phyloP scores from a whole-genome alignment of 2,113 vertebrate genomes.

The Bubalus kerabau region DNA sequence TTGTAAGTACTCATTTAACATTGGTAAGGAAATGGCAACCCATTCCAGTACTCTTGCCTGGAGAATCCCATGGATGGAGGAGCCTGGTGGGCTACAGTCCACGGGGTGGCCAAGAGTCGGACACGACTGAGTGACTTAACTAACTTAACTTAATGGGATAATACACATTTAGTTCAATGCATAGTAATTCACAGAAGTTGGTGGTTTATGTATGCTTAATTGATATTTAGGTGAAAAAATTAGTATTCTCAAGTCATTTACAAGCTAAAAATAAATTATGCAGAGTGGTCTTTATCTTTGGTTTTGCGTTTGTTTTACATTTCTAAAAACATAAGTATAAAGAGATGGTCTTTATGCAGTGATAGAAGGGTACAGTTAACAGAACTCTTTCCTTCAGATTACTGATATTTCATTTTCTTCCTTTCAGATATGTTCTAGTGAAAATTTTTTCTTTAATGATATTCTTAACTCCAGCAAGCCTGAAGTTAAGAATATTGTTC shows the following conservation, averaged over 20 bases:
- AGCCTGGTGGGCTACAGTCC: too few species aligned
- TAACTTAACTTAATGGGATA: not conserved
- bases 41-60: too few species aligned
- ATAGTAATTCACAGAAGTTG: not conserved
- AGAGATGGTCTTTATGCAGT: not conserved
- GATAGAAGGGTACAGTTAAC: not conserved
- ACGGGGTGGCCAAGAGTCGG: rapidly evolving
- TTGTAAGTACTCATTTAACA: not conserved
- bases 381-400: not conserved
- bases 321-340: not conserved
- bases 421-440: not conserved
- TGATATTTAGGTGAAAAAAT: not conserved
- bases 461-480: not conserved
- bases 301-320: not conserved
- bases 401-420: not conserved
- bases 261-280: not conserved
- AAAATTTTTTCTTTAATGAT: not conserved
- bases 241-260: not conserved
- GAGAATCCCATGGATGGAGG: too few species aligned
- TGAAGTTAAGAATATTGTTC: not conserved
- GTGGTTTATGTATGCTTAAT: not conserved
- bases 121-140: too few species aligned
- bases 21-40: not conserved
- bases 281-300: not conserved
- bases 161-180: not conserved